Conservation (phyloP, 1,140 invertebrate species). For the Laupala kohalensis region DNA sequence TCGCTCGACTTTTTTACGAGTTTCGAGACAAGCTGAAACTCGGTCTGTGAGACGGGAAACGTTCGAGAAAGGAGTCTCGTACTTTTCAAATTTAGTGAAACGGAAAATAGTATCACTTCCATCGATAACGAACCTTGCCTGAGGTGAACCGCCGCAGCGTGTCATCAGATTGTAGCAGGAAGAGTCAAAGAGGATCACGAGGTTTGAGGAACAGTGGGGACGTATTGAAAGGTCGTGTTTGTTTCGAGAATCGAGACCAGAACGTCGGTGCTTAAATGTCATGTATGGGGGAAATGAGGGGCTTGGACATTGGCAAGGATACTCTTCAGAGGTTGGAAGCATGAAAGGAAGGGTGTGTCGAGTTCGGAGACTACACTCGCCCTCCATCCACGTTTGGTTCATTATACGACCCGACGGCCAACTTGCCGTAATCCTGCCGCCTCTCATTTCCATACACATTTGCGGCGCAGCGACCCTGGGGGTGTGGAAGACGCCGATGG, state of each 20-base stretch:
- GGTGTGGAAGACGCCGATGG: not conserved
- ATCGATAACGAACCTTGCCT: not conserved
- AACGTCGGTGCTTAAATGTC: not conserved
- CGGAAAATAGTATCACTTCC: not conserved
- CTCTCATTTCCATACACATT: not conserved
- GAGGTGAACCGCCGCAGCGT: not conserved
- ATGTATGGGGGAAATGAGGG: too few species aligned
- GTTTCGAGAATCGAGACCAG: too few species aligned
- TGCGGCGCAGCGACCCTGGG: not conserved
- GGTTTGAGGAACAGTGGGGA: not conserved
- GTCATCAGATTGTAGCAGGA: too few species aligned
- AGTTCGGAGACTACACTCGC: not conserved
- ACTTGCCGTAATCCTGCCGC: not conserved
- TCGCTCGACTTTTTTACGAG: not conserved
- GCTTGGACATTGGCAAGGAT: not conserved
- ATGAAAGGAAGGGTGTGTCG: not conserved
- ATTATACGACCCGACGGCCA: not conserved
- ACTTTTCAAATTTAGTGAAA: not conserved
- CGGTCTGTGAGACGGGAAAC: not conserved
- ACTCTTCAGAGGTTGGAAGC: too few species aligned
- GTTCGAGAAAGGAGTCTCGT: not conserved
- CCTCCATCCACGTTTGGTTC: not conserved
- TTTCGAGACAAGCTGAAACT: not conserved
- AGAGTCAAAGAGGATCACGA: too few species aligned
- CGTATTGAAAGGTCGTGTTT: not conserved